Percentiles rank a stretch among this genome's conserved stretches.
phyloP scores from a whole-genome alignment of 2,797 vertebrate species.

The Crax fasciolata region DNA sequence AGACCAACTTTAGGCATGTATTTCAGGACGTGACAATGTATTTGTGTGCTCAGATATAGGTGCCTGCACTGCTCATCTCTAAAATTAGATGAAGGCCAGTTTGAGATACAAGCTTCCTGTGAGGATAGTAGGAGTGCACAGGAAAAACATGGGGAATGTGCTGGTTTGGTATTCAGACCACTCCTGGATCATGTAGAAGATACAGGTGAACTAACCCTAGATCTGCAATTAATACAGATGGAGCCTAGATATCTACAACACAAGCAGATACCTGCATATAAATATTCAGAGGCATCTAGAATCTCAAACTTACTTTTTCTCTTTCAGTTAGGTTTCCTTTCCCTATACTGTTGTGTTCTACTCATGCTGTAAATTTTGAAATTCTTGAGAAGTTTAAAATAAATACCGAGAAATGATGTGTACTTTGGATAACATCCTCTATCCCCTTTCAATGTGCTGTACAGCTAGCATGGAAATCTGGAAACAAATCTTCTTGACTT shows the following conservation, averaged over 20 bases:
- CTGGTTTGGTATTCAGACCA: neutral
- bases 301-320: neutral
- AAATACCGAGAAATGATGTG: neutral
- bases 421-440: neutral
- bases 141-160: rapidly evolving
- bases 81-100: neutral
- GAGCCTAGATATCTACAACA: neutral
- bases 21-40: neutral
- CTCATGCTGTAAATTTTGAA: neutral
- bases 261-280: neutral
- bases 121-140: neutral
- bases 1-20: neutral
- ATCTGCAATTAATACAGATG: neutral
- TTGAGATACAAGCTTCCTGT: neutral
- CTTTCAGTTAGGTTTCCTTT: neutral
- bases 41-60: neutral
- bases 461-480: neutral
- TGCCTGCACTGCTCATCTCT: neutral
- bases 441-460: neutral
- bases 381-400: neutral
- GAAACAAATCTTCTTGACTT: neutral
- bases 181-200: neutral
- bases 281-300: neutral
- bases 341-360: neutral
- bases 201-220: neutral